Evolutionary conservation across 92 coral and sea anemone species (phyloP).

Genomic region (Zoanthus gigantus): DNA sequence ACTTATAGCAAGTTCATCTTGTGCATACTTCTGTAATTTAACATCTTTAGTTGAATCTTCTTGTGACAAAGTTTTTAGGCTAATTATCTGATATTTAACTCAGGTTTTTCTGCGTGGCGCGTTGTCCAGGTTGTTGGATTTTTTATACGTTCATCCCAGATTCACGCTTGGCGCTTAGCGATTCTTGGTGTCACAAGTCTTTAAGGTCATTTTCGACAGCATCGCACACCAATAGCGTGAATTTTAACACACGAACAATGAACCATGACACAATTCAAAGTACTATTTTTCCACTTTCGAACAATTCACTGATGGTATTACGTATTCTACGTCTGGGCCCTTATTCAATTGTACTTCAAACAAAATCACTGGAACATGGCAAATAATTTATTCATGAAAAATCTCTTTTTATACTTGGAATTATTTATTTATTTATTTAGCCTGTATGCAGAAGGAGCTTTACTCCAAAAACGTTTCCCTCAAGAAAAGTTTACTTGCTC

Average conservation of each 20-base stretch:
- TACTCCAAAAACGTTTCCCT: too few species aligned
- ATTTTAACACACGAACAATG: neutral
- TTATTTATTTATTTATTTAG: neutral
- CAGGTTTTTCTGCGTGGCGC: too few species aligned
- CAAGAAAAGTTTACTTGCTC: neutral
- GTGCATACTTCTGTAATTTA: too few species aligned
- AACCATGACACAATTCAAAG: neutral
- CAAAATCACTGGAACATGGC: neutral
- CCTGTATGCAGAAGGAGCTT: too few species aligned
- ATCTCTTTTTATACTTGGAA: neutral
- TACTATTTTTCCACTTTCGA: neutral
- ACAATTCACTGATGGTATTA: neutral
- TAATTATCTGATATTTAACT: too few species aligned
- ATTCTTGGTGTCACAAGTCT: neutral
- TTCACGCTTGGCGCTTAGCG: neutral
- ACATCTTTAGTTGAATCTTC: too few species aligned
- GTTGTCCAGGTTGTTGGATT: too few species aligned
- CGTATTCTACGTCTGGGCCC: neutral
- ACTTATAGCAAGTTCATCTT: too few species aligned
- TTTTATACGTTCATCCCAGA: too few species aligned
- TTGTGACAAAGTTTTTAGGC: too few species aligned
- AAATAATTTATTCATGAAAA: neutral
- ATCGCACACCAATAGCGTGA: neutral
- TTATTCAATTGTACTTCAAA: conserved; percentile 1
- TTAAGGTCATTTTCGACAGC: neutral